These are phyloP conservation scores for Linyphia triangularis DNA, from an alignment of 2,888 invertebrate species.

Conservation along the genomic window DNA sequence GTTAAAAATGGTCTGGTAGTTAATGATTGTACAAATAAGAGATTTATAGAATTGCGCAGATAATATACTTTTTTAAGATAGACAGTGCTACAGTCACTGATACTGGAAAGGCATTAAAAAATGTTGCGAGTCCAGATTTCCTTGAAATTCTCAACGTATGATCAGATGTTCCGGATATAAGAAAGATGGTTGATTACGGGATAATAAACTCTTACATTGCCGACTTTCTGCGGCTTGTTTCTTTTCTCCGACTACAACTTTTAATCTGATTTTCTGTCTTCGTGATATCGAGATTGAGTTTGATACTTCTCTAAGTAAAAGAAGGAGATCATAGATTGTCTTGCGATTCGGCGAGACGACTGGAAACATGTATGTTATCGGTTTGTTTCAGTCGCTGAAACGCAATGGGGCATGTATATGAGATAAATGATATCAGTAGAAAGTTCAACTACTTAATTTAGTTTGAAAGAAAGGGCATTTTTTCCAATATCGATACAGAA, in stretches of 20 bases:
- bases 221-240: conserved; percentile 40
- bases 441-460: too few relatives aligned
- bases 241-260: not conserved
- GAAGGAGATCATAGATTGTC: not conserved
- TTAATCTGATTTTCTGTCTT: conserved; percentile 64
- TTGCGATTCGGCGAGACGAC: not conserved
- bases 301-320: not conserved
- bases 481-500: too few relatives aligned
- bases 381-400: not conserved
- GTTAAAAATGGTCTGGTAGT: too few relatives aligned
- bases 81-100: too few relatives aligned
- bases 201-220: conserved; percentile 47
- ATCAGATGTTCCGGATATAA: conserved; percentile 71
- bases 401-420: not conserved
- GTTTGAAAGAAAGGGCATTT: too few relatives aligned
- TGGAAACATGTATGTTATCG: not conserved
- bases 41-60: too few relatives aligned
- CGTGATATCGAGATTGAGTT: conserved; percentile 50
- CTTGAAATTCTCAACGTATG: conserved; percentile 47
- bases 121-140: conserved; percentile 45
- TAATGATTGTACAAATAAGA: too few relatives aligned
- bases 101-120: conserved; percentile 55
- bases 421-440: not conserved
- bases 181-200: conserved; percentile 47
- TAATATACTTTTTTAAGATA: too few relatives aligned